Evolutionary conservation across 2,797 vertebrate genomes (phyloP).

Genomic region (Helostoma temminkii): DNA sequence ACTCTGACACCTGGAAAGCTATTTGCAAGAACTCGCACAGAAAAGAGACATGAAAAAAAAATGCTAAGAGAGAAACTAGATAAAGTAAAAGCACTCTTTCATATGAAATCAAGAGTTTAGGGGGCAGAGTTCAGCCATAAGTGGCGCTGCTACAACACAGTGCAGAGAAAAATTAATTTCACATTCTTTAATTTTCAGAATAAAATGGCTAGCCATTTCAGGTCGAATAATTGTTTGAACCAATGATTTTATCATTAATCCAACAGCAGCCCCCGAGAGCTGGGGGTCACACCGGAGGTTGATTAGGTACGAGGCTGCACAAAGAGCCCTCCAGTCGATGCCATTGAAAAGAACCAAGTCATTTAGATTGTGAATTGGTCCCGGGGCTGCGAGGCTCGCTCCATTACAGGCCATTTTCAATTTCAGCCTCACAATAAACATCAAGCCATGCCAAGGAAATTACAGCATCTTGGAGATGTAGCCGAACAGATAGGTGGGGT

Average conservation of each 20-base stretch:
- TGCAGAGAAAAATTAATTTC: constrained; percentile 88
- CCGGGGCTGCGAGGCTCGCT: constrained; percentile 96
- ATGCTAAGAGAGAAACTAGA: constrained; percentile 70
- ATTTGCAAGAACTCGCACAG: constrained; percentile 65
- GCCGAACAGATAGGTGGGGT: constrained; percentile 97
- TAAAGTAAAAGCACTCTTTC: constrained; percentile 82
- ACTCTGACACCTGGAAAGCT: constrained; percentile 70
- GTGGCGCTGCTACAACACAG: constrained; percentile 89
- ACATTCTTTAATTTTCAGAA: constrained; percentile 98
- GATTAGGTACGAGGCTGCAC: constrained; percentile 99
- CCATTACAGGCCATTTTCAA: constrained; percentile 99
- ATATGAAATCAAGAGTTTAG: constrained; percentile 86
- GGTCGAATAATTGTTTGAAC: constrained; percentile 99
- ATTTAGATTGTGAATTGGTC: constrained; percentile 99
- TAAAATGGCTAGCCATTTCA: constrained; percentile 98
- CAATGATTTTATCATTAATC: constrained; percentile 99
- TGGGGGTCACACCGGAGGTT: constrained; percentile 98
- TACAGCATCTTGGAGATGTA: constrained; percentile 99
- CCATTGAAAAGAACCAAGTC: constrained; percentile 99
- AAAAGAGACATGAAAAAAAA: constrained; percentile 43
- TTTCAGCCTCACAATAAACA: constrained; percentile 99
- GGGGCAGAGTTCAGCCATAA: constrained; percentile 95
- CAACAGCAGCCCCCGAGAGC: constrained; percentile 93
- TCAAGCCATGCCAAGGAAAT: constrained; percentile 98
- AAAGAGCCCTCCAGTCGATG: constrained; percentile 98